phyloP scores from a whole-genome alignment of 2,888 invertebrate species.

The Eucera pruinosa region DNA sequence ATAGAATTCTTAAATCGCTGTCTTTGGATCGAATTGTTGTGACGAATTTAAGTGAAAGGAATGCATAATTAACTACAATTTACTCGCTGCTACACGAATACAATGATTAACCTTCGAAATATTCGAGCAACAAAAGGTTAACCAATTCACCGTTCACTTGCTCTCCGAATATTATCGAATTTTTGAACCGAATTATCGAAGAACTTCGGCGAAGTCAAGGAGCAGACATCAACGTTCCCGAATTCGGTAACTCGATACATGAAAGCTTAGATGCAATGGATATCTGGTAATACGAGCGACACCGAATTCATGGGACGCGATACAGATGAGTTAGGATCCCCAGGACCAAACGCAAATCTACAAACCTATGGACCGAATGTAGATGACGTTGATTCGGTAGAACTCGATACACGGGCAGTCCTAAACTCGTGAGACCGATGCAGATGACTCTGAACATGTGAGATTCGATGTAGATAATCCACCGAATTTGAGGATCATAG shows the following conservation, averaged over 20 bases:
- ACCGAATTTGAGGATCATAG: no score
- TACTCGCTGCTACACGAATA: no score
- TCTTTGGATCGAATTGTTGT: no score
- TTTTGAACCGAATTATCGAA: no score
- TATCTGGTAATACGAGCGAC: background rate
- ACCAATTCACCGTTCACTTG: no score
- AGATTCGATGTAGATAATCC: background rate
- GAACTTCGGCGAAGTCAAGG: no score
- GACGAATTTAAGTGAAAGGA: no score
- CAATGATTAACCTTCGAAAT: no score
- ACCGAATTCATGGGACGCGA: constrained; percentile 9
- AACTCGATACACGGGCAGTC: background rate
- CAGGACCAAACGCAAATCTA: background rate
- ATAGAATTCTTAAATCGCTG: no score
- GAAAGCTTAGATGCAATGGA: background rate
- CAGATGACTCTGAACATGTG: background rate
- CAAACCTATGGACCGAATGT: constrained; percentile 2
- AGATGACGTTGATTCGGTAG: constrained; percentile 3
- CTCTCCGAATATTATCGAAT: no score
- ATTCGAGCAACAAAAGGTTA: no score
- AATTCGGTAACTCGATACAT: background rate
- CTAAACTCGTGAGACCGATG: background rate
- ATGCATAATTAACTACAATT: no score
- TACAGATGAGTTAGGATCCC: background rate
- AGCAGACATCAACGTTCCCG: background rate